phyloP scores from a whole-genome alignment of 2,113 vertebrate genomes.

The Neopipo cinnamomea region DNA sequence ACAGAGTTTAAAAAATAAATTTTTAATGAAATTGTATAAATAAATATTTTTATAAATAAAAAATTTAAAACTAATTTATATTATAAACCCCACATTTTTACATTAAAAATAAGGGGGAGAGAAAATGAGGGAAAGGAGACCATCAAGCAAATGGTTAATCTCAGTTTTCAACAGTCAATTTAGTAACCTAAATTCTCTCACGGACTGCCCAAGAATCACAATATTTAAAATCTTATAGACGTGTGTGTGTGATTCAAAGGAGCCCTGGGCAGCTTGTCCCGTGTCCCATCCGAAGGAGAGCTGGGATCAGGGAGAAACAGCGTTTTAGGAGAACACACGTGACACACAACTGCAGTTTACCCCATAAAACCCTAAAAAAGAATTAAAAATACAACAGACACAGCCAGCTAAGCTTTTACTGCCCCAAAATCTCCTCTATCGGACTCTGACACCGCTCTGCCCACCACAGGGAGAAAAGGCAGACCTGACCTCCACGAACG shows the following conservation, averaged over 20 bases:
- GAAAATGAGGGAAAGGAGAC: not conserved
- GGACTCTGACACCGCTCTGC: not conserved
- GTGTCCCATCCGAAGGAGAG: not conserved
- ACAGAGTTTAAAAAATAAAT: not conserved
- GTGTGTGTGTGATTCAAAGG: not conserved
- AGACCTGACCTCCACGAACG: fast-evolving
- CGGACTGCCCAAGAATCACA: not conserved
- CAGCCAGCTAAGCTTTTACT: not conserved
- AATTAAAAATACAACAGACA: too few relatives aligned
- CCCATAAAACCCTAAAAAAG: not conserved
- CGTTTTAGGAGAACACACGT: not conserved
- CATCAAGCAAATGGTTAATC: not conserved
- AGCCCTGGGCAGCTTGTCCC: not conserved
- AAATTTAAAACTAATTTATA: not conserved
- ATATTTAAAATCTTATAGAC: not conserved
- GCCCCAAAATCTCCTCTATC: too few relatives aligned
- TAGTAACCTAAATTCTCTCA: not conserved
- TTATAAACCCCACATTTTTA: fast-evolving
- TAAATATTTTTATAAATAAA: not conserved
- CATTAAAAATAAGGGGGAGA: not conserved
- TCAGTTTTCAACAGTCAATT: not conserved
- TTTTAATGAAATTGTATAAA: not conserved
- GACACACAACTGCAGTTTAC: not conserved
- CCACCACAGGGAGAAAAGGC: not conserved
- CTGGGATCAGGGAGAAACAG: not conserved